Evolutionary conservation across 2,888 invertebrate species (phyloP).

Genomic region (Lepidonotus clava): DNA sequence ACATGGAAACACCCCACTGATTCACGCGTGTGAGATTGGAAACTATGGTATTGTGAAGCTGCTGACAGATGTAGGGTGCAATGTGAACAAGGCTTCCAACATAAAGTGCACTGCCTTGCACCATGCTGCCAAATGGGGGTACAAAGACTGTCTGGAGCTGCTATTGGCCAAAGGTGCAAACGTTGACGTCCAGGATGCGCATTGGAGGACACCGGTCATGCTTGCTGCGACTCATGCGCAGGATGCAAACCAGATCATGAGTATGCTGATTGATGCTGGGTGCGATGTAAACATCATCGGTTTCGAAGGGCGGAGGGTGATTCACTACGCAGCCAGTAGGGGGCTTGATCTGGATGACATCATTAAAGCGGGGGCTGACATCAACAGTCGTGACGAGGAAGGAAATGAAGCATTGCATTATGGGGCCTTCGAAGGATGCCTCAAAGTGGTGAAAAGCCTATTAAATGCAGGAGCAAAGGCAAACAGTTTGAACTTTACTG

Average conservation of each 20-base stretch:
- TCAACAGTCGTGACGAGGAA: conserved; percentile 74
- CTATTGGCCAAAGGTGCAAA: conserved; percentile 57
- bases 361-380: conserved; percentile 76
- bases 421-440: conserved; percentile 58
- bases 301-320: conserved; percentile 56
- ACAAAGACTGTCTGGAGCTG: conserved; percentile 57
- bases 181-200: conserved; percentile 58
- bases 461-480: conserved; percentile 56
- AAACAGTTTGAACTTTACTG: conserved; percentile 56
- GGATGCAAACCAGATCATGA: conserved; percentile 56
- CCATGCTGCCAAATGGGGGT: conserved; percentile 63
- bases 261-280: conserved; percentile 56
- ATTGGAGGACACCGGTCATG: conserved; percentile 61
- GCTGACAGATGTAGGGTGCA: conserved; percentile 33
- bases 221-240: conserved; percentile 61
- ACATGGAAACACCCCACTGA: conserved; percentile 63
- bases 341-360: conserved; percentile 64
- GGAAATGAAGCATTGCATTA: conserved; percentile 78
- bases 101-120: conserved; percentile 61
- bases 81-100: conserved; percentile 37
- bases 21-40: conserved; percentile 61
- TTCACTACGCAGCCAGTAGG: conserved; percentile 60
- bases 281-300: conserved; percentile 59
- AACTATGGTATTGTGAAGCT: conserved; percentile 42
- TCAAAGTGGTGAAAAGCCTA: conserved; percentile 51